Evolutionary conservation across 2,888 invertebrate species (phyloP), one percentile per base, ranked within the genome.

Genomic region (Chrysomela aeneicollis): DNA sequence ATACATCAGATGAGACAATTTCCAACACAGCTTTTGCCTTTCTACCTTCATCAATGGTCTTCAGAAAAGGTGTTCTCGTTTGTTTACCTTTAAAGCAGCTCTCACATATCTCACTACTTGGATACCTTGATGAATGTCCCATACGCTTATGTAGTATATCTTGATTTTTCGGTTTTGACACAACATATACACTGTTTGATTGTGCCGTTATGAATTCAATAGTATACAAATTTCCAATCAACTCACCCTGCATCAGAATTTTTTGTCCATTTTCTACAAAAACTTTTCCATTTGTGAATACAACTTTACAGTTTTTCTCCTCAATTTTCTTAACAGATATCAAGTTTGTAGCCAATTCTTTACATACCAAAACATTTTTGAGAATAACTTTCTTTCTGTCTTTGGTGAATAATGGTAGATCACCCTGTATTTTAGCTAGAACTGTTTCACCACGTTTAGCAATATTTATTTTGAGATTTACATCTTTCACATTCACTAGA

Each of bases 371-470:
- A 42, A 51, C 57, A 47, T 61, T 30, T 15, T 53, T 61, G 12
- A 55, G 15, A 17, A 18, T 35, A 32, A 54, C 35, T 4, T 35
- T 35, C 35, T 35, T 58, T 46, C 63, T 63, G 52, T 58, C 37
- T 42, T 67, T 51, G 32, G 65, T 67, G 61, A 64, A n/a, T 32
- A 74, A 37, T 18, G 61, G 9, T 37, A 74, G 35, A 60, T 66
- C 61, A 22, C 72, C 71, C 64, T 69, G 37, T 63, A 52, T 71
- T 35, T n/a, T 63, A 32, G 70, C 70, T 53, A 12, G 57, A 6
- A 74, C 59, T 22, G 64, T 52, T 61, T 73, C 61, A 17, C 69
- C 71, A 49, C 64, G 35, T 51, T 74, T 74, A 12, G 74, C 70
- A 17, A 72, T 70, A 61, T 61, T 71, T 64, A 72, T 72, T 32